Conservation (phyloP, 2,888 invertebrate species). For the Tholera decimalis region DNA sequence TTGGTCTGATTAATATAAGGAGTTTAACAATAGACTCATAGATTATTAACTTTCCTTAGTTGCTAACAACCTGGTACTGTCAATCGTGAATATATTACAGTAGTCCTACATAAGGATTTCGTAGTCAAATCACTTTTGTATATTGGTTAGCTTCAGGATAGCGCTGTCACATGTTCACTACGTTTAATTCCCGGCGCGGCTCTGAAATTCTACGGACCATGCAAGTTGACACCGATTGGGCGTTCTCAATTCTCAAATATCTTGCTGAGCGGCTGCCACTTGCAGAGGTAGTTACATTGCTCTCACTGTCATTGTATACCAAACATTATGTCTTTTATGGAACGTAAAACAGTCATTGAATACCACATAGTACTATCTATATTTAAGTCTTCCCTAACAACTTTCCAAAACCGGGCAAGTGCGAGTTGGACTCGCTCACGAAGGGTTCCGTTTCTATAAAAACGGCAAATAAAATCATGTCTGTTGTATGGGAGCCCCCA, state of each 20-base stretch:
- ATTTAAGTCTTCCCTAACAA: too few relatives aligned
- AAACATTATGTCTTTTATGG: background rate
- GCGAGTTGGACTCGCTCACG: too few relatives aligned
- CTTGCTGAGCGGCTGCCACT: background rate
- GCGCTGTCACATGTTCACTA: background rate
- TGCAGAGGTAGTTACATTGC: background rate
- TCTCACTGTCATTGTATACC: background rate
- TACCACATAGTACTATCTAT: too few relatives aligned
- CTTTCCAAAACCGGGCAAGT: too few relatives aligned
- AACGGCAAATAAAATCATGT: too few relatives aligned
- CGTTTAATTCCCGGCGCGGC: background rate
- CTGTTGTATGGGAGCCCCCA: too few relatives aligned
- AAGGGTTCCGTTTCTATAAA: too few relatives aligned
- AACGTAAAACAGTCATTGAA: background rate
- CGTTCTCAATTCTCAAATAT: constrained; percentile 27
- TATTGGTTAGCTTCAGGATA: background rate
- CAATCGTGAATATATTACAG: background rate
- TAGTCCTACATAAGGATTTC: background rate
- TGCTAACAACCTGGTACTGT: background rate
- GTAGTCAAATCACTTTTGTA: background rate
- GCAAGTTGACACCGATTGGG: constrained; percentile 22
- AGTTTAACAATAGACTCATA: too few relatives aligned
- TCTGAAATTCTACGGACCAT: constrained; percentile 13
- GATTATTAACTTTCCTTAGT: too few relatives aligned
- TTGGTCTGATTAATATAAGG: too few relatives aligned